phyloP scores from a whole-genome alignment of 2,113 vertebrate species.

The Limnothrissa miodon region DNA sequence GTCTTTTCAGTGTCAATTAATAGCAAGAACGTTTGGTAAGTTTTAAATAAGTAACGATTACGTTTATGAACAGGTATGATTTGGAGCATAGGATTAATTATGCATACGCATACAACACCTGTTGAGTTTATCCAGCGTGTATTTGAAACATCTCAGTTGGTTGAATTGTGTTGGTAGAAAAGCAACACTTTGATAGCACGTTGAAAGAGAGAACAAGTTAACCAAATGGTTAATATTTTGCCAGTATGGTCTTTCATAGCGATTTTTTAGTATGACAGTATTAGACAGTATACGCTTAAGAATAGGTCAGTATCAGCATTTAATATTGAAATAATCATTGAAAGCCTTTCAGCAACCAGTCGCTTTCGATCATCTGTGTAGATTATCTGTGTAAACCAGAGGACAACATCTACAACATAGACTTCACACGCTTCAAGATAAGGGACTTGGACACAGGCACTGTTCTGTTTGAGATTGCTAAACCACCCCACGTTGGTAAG shows the following conservation, averaged over 20 bases:
- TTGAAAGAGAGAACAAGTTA: not conserved
- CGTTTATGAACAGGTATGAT: not conserved
- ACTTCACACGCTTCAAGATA: conserved; percentile 94
- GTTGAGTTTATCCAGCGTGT: not conserved
- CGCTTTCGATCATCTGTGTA: conserved; percentile 44
- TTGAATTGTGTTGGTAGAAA: not conserved
- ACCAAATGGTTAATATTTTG: too few species aligned
- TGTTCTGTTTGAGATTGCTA: conserved; percentile 92
- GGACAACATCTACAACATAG: conserved; percentile 89
- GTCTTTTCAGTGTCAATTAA: not conserved
- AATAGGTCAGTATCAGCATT: not conserved
- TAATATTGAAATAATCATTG: not conserved
- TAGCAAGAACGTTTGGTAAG: not conserved
- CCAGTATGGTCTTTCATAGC: not conserved
- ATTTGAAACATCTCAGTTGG: not conserved
- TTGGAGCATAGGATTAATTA: not conserved
- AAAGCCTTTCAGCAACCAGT: not conserved
- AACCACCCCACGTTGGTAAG: conserved; percentile 81
- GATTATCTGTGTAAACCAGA: conserved; percentile 90
- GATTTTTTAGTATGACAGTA: too few species aligned
- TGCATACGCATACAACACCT: not conserved
- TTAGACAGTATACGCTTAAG: too few species aligned
- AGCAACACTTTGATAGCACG: too few species aligned
- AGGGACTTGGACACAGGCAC: conserved; percentile 88
- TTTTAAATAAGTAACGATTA: not conserved